These are phyloP conservation scores for Acleris cristana DNA, from an alignment of 2,888 invertebrate genomes.

Conservation along the genomic window DNA sequence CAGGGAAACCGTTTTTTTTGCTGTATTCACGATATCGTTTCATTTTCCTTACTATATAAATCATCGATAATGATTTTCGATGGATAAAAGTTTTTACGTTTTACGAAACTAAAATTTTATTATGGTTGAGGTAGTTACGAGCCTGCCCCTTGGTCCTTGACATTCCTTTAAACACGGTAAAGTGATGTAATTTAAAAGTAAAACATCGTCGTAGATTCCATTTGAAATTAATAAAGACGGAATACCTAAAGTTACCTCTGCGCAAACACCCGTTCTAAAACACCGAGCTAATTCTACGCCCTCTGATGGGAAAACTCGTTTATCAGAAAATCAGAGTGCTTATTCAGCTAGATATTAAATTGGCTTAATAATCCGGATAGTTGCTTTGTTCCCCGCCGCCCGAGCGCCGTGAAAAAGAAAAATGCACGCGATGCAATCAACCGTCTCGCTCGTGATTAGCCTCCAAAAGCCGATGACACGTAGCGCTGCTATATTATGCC, in stretches of 20 bases:
- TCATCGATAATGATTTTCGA: no score
- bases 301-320: conserved; percentile 31
- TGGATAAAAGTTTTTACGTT: no score
- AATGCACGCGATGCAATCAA: conserved; percentile 66
- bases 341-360: conserved; percentile 65
- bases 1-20: background rate
- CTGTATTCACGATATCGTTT: background rate
- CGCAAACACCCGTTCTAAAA: background rate
- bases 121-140: no score
- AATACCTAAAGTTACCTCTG: background rate
- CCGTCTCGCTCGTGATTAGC: conserved; percentile 69
- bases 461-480: conserved; percentile 70
- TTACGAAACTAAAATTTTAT: no score
- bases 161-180: no score
- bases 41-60: no score
- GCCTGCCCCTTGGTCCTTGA: no score
- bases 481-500: conserved; percentile 64
- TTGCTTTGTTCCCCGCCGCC: conserved; percentile 73
- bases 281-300: conserved; percentile 19
- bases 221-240: background rate
- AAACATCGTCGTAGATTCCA: no score
- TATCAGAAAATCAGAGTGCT: conserved; percentile 36
- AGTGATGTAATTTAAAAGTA: no score
- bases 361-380: conserved; percentile 74
- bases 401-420: conserved; percentile 63